A percentile compares a stretch with the other conserved stretches of the same genome.
Conservation (phyloP, 2,113 vertebrate species). For the Hippocampus guttulatus region DNA sequence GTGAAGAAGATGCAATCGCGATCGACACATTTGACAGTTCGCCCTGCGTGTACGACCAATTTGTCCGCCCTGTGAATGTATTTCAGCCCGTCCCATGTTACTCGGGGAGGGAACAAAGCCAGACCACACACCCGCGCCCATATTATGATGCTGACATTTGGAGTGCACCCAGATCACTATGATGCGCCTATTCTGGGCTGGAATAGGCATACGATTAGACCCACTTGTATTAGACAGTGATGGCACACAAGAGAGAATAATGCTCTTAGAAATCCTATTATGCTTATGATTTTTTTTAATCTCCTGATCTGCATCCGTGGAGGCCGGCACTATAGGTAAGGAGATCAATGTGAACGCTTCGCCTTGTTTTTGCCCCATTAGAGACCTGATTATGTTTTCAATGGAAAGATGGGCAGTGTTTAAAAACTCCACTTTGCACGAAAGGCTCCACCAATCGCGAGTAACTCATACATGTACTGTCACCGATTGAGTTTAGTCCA, state of each 20-base stretch:
- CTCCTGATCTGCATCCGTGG: constrained; percentile 41
- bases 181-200: constrained; percentile 30
- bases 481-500: background rate
- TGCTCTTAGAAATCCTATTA: constrained; percentile 71
- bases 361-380: constrained; percentile 22
- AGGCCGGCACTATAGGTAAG: constrained; percentile 46
- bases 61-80: constrained; percentile 71
- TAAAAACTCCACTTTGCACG: constrained; percentile 36
- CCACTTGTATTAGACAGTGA: constrained; percentile 50
- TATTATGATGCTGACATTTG: constrained; percentile 61
- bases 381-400: constrained; percentile 52
- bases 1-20: constrained; percentile 47
- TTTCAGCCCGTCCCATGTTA: constrained; percentile 64
- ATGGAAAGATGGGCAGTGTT: constrained; percentile 35
- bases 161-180: constrained; percentile 48
- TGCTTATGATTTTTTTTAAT: constrained; percentile 70
- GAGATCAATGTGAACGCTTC: constrained; percentile 49
- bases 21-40: constrained; percentile 63
- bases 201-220: constrained; percentile 55
- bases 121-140: constrained; percentile 51
- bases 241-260: constrained; percentile 62
- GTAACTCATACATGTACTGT: constrained; percentile 15
- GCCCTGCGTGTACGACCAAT: constrained; percentile 58
- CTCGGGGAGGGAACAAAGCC: constrained; percentile 54
- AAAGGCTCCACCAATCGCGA: constrained; percentile 14